Evolutionary conservation across 2,797 vertebrate genomes (phyloP).

Genomic region (Molossus molossus): DNA sequence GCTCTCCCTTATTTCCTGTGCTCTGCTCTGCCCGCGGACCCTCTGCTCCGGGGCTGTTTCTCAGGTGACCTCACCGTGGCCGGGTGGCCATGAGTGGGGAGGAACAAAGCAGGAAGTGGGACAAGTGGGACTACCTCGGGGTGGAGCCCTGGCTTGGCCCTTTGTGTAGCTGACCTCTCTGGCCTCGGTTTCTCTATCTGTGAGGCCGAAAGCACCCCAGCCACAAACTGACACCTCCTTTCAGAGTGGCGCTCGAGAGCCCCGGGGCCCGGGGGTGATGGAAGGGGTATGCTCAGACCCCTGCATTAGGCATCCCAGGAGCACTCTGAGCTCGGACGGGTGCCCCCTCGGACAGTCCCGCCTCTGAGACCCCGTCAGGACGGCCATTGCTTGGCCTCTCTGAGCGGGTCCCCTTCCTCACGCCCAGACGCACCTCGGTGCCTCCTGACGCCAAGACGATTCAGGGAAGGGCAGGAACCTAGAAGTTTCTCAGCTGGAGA

Average conservation of each 20-base stretch:
- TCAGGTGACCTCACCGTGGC: not conserved
- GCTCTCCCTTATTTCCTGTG: not conserved
- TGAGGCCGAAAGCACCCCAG: not conserved
- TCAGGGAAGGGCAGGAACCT: constrained; percentile 72
- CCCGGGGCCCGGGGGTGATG: accelerated
- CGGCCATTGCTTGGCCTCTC: not conserved
- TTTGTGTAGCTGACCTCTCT: not conserved
- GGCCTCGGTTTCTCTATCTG: not conserved
- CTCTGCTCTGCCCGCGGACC: not conserved
- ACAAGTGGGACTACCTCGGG: not conserved
- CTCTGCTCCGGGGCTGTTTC: not conserved
- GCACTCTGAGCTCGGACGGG: not conserved
- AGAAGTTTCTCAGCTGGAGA: constrained; percentile 82
- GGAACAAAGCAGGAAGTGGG: not conserved
- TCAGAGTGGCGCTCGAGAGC: not conserved
- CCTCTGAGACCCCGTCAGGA: not conserved
- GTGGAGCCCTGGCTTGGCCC: not conserved
- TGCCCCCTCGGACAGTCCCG: not conserved
- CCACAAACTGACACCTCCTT: not conserved
- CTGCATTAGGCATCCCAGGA: not conserved
- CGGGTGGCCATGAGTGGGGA: not conserved
- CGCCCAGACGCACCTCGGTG: constrained; percentile 53
- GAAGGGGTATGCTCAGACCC: not conserved
- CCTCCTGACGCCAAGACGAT: constrained; percentile 47
- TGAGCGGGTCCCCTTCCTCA: not conserved